Evolutionary conservation across 2,888 invertebrate species (phyloP).

Genomic region (Nebria salina): DNA sequence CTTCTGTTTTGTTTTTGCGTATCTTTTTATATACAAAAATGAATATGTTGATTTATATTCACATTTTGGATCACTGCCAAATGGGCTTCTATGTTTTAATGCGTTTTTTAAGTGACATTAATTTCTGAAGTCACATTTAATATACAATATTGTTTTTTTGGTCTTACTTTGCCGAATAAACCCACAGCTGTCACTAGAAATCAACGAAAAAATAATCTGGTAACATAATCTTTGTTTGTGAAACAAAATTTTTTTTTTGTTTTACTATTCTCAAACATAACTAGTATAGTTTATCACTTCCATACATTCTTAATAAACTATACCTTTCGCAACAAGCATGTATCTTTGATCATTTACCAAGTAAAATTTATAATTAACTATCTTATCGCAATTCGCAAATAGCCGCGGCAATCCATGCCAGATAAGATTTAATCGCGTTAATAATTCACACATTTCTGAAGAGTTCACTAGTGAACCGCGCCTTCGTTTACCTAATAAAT

Average conservation of each 20-base stretch:
- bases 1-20: background rate
- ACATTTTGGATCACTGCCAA: background rate
- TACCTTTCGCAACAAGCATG: too few relatives aligned
- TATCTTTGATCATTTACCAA: background rate
- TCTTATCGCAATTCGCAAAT: background rate
- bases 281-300: too few relatives aligned
- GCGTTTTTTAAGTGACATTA: constrained; percentile 1
- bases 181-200: background rate
- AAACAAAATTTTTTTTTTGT: too few relatives aligned
- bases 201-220: too few relatives aligned
- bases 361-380: background rate
- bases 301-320: too few relatives aligned
- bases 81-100: background rate
- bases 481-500: constrained; percentile 1
- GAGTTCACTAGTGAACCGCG: background rate
- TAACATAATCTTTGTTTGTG: too few relatives aligned
- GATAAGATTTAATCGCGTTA: constrained; percentile 3
- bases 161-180: background rate
- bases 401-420: background rate
- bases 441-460: background rate
- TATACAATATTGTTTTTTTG: background rate
- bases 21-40: background rate
- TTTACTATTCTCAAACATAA: too few relatives aligned
- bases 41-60: background rate
- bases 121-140: background rate